A percentile compares a stretch with the other conserved stretches of the same genome.
Evolutionary conservation across 2,888 invertebrate genomes (phyloP).

Genomic region (Nasonovia ribisnigri): DNA sequence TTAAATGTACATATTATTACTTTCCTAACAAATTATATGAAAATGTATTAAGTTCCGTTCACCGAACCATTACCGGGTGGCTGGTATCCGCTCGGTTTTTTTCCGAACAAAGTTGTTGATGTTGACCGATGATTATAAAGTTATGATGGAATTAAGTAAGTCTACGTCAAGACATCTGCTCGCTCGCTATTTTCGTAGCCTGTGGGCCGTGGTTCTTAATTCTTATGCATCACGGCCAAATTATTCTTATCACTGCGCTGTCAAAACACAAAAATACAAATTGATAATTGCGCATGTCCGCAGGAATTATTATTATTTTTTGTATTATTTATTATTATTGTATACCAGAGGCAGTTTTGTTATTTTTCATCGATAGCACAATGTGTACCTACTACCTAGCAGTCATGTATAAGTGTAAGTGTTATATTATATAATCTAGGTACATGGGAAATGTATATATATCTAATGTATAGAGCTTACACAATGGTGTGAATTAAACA

Average conservation of each 20-base stretch:
- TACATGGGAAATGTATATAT: background rate
- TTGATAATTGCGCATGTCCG: background rate
- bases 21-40: background rate
- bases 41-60: background rate
- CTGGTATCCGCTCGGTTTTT: background rate
- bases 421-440: background rate
- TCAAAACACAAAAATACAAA: background rate
- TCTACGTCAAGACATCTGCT: background rate
- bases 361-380: background rate
- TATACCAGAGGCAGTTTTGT: background rate
- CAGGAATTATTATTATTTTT: background rate
- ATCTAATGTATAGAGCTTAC: no score
- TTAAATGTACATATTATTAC: background rate
- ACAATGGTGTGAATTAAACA: conserved; percentile 34
- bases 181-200: background rate
- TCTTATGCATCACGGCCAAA: background rate
- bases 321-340: background rate
- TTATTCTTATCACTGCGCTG: background rate
- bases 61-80: background rate
- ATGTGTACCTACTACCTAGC: background rate
- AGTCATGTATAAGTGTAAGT: background rate
- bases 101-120: background rate
- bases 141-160: background rate
- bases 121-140: background rate
- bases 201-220: background rate